These are phyloP conservation scores for Pyxicephalus adspersus DNA, from an alignment of 2,113 vertebrate genomes.

Conservation along the genomic window DNA sequence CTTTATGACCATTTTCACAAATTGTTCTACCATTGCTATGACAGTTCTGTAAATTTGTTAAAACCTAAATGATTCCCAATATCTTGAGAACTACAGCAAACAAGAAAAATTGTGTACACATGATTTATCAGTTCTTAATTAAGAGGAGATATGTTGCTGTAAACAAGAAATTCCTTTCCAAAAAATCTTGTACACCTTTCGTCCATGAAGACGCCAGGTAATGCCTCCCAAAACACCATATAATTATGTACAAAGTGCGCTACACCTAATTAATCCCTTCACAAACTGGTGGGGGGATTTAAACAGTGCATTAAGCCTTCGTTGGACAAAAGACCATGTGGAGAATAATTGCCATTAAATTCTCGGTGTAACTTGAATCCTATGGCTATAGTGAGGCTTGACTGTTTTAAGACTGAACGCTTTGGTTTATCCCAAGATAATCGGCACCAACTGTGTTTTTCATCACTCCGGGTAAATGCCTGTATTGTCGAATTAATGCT, in stretches of 20 bases:
- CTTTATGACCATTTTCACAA: too few relatives aligned
- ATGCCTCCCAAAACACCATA: constrained; percentile 11
- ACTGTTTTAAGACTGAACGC: too few relatives aligned
- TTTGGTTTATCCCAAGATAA: neutral
- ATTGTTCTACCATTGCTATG: too few relatives aligned
- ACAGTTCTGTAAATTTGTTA: too few relatives aligned
- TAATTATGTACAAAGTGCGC: constrained; percentile 8
- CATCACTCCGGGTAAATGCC: neutral
- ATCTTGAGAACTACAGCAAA: too few relatives aligned
- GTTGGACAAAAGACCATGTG: constrained; percentile 1
- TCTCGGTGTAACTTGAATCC: neutral
- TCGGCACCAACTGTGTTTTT: neutral
- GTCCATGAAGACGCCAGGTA: constrained; percentile 1
- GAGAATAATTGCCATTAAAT: constrained; percentile 22
- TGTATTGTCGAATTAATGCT: neutral
- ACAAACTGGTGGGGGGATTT: neutral
- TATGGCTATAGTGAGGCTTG: neutral
- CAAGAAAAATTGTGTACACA: too few relatives aligned
- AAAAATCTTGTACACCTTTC: neutral
- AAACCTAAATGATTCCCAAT: too few relatives aligned
- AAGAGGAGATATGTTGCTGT: constrained; percentile 2
- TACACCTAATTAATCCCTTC: constrained; percentile 29
- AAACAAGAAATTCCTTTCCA: constrained; percentile 20
- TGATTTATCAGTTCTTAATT: constrained; percentile 34
- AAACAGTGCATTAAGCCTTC: neutral